These are phyloP conservation scores for Urocolius indicus DNA, from an alignment of 2,113 vertebrate genomes.

Conservation along the genomic window DNA sequence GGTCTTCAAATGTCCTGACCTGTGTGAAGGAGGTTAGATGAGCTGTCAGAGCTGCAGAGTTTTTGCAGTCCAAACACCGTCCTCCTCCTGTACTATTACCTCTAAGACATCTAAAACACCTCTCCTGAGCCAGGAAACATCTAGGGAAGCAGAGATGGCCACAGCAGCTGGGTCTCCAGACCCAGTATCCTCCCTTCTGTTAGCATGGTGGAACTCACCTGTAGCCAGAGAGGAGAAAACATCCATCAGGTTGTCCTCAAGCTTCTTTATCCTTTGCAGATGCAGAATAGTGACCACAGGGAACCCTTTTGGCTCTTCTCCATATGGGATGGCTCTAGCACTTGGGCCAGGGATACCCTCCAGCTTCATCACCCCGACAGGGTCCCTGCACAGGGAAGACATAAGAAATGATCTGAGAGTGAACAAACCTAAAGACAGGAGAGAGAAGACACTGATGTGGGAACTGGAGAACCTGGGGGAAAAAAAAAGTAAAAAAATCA, in stretches of 20 bases:
- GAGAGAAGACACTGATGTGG: neutral
- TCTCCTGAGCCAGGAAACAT: neutral
- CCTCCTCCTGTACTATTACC: neutral
- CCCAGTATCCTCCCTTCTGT: neutral
- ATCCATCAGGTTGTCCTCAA: neutral
- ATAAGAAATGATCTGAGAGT: neutral
- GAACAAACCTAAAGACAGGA: neutral
- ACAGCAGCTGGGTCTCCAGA: neutral
- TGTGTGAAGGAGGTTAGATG: neutral
- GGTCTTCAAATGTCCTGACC: neutral
- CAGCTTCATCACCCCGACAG: neutral
- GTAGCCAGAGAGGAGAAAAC: neutral
- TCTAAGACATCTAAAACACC: neutral
- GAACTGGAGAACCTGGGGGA: neutral
- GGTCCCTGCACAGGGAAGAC: neutral
- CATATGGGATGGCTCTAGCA: neutral
- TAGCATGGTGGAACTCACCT: neutral
- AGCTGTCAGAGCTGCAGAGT: neutral
- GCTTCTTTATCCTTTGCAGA: neutral
- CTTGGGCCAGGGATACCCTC: neutral
- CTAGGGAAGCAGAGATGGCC: neutral
- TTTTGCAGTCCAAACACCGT: neutral
- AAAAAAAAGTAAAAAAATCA: neutral
- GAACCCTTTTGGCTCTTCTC: neutral
- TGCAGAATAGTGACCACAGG: neutral